A percentile compares a stretch with the other conserved stretches of the same genome.
Conservation (phyloP, 2,113 vertebrate genomes). For the Eurypyga helias region DNA sequence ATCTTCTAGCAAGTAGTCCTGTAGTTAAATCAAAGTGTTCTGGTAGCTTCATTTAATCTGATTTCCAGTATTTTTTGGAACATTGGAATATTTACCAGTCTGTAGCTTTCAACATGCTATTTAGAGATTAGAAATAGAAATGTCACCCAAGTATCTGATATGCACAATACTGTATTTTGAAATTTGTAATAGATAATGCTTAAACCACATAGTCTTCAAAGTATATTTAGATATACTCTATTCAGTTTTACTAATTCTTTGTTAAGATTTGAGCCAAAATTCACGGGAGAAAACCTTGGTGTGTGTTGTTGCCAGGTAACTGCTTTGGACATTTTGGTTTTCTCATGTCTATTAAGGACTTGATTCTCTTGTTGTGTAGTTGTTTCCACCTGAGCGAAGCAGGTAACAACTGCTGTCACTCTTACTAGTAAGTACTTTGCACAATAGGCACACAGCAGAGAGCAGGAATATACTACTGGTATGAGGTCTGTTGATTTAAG, state of each 20-base stretch:
- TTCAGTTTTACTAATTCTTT: not conserved
- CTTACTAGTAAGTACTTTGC: not conserved
- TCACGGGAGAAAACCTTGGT: not conserved
- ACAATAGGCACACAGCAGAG: not conserved
- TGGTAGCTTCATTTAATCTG: not conserved
- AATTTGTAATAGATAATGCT: not conserved
- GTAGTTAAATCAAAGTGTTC: not conserved
- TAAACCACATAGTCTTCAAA: not conserved
- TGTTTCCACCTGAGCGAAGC: not conserved
- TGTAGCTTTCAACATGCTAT: not conserved
- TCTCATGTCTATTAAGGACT: not conserved
- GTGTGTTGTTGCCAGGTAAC: not conserved
- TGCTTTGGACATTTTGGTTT: not conserved
- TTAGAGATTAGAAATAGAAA: not conserved
- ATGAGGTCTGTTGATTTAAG: not conserved
- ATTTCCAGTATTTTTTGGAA: not conserved
- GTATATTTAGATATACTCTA: not conserved
- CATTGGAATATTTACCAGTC: not conserved
- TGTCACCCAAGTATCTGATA: not conserved
- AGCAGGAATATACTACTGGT: not conserved
- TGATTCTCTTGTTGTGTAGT: not conserved
- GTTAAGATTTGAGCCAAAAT: not conserved
- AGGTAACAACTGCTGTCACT: not conserved
- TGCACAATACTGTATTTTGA: accelerated
- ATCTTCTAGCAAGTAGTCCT: not conserved